Evolutionary conservation across 2,888 invertebrate genomes (phyloP).

Genomic region (Nymphalis polychloros): DNA sequence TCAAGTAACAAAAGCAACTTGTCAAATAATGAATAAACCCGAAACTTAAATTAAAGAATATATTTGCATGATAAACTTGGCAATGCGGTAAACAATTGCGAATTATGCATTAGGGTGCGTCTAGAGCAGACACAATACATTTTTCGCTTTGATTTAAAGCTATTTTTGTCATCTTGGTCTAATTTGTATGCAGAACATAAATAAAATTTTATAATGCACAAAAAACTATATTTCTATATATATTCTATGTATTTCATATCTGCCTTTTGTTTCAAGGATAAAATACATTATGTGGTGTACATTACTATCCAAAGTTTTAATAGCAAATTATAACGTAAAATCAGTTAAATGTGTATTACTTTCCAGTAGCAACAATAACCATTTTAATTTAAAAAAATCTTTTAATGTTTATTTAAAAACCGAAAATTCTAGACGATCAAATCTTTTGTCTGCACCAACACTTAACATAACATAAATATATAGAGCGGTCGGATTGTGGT

Average conservation of each 20-base stretch:
- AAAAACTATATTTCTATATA: background rate
- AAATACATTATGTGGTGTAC: too few relatives aligned
- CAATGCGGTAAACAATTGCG: slow-evolving; percentile 36
- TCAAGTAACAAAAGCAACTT: slow-evolving; percentile 20
- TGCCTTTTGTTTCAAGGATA: too few relatives aligned
- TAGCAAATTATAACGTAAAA: too few relatives aligned
- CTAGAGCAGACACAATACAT: slow-evolving; percentile 21
- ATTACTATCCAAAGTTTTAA: too few relatives aligned
- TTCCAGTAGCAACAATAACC: too few relatives aligned
- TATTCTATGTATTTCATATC: too few relatives aligned
- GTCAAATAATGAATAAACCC: slow-evolving; percentile 32
- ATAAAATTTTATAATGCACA: slow-evolving; percentile 7
- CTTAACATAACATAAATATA: slow-evolving; percentile 20
- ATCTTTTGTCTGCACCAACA: slow-evolving; percentile 18
- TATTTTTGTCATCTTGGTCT: background rate
- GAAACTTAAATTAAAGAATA: slow-evolving; percentile 35
- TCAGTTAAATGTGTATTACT: background rate
- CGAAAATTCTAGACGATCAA: background rate
- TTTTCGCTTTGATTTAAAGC: slow-evolving; percentile 19
- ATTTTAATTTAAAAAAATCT: background rate
- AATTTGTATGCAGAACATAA: background rate
- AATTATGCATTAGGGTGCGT: slow-evolving; percentile 34
- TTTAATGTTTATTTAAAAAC: background rate
- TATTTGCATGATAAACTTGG: slow-evolving; percentile 33
- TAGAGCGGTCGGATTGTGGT: slow-evolving; percentile 20